Percentiles rank a stretch among this genome's conserved stretches.
phyloP scores from a whole-genome alignment of 2,797 vertebrate species.

The Botia almorhae region DNA sequence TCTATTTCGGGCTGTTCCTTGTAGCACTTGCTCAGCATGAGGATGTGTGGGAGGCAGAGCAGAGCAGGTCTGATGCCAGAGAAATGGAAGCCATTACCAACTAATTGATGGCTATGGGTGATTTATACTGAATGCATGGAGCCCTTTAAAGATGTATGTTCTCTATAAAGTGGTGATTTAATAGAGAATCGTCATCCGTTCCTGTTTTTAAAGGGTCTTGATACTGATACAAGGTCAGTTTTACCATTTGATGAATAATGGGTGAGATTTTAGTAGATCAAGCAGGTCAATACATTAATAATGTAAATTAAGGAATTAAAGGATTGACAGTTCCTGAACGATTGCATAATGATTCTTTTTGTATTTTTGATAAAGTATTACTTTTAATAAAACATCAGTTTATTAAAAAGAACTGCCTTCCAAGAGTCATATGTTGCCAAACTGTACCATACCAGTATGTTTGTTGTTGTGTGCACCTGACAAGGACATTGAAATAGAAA shows the following conservation, averaged over 20 bases:
- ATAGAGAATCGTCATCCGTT: background rate
- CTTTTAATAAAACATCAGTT: too few relatives aligned
- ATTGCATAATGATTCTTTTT: too few relatives aligned
- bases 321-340: too few relatives aligned
- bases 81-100: slow-evolving; percentile 77
- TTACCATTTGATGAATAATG: background rate
- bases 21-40: slow-evolving; percentile 79
- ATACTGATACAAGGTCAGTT: background rate
- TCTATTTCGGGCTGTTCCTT: slow-evolving; percentile 79
- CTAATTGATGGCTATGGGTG: slow-evolving; percentile 74
- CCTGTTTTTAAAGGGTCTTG: background rate
- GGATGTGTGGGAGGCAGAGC: slow-evolving; percentile 56
- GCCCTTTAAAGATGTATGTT: slow-evolving; percentile 56
- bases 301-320: too few relatives aligned
- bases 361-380: too few relatives aligned
- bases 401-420: too few relatives aligned
- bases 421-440: too few relatives aligned
- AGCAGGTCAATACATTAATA: background rate
- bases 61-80: slow-evolving; percentile 68
- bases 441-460: too few relatives aligned
- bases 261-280: background rate
- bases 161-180: slow-evolving; percentile 60
- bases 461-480: background rate
- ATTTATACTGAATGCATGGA: slow-evolving; percentile 59
- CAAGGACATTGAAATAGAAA: background rate